These are phyloP conservation scores for Conus canariensis DNA, from an alignment of 2,888 invertebrate species.

Conservation along the genomic window DNA sequence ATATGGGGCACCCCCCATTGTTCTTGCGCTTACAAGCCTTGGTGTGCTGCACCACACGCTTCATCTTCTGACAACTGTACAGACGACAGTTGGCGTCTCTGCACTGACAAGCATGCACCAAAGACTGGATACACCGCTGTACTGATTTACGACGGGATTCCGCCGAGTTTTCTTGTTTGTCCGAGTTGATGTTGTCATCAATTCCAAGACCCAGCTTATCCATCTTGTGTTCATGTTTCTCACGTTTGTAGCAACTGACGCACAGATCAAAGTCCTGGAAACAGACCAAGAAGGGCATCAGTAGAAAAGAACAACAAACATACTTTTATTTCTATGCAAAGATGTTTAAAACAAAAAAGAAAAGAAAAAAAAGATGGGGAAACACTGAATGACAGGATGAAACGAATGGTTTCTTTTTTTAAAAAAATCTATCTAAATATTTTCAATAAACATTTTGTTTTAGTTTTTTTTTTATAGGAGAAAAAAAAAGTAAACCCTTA, in stretches of 20 bases:
- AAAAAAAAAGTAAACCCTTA: too few species aligned
- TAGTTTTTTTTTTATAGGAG: too few species aligned
- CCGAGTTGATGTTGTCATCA: conserved; percentile 89
- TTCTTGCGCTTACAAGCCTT: conserved; percentile 90
- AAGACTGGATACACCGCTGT: conserved; percentile 94
- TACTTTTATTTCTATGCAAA: too few species aligned
- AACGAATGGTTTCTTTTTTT: too few species aligned
- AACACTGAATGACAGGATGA: too few species aligned
- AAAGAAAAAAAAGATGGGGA: too few species aligned
- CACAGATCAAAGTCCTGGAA: conserved; percentile 96
- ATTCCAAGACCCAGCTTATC: conserved; percentile 96
- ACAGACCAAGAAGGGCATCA: background rate
- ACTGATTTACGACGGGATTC: conserved; percentile 92
- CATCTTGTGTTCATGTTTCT: conserved; percentile 98
- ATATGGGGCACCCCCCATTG: conserved; percentile 97
- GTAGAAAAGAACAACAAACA: background rate
- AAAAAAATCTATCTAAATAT: too few species aligned
- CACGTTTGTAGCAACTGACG: conserved; percentile 94
- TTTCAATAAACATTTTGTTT: too few species aligned
- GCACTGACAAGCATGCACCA: conserved; percentile 98
- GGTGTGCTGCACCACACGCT: conserved; percentile 98
- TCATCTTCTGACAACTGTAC: conserved; percentile 99
- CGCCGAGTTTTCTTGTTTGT: conserved; percentile 88
- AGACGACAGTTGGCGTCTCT: conserved; percentile 97
- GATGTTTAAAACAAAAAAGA: too few species aligned